Percentiles rank a stretch among this genome's conserved stretches.
These are phyloP conservation scores for Potamarius usumacintae DNA, from an alignment of 2,113 vertebrate species.

Conservation along the genomic window DNA sequence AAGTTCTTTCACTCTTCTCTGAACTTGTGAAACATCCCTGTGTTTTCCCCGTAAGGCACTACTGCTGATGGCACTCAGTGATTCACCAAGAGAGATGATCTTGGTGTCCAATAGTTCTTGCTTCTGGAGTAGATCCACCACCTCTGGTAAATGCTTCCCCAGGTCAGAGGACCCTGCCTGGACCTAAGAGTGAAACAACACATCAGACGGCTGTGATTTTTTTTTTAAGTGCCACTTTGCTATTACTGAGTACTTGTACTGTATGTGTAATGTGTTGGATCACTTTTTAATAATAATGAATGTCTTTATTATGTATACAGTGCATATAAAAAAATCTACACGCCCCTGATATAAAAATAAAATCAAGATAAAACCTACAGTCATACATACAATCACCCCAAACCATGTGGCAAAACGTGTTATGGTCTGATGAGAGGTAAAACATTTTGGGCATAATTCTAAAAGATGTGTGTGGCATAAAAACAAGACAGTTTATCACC, in stretches of 20 bases:
- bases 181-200: constrained; percentile 61
- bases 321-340: background rate
- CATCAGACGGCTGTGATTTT: background rate
- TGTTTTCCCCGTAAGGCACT: constrained; percentile 62
- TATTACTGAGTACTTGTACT: background rate
- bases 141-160: constrained; percentile 81
- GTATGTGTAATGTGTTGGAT: background rate
- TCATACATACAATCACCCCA: background rate
- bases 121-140: constrained; percentile 80
- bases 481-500: background rate
- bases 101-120: constrained; percentile 82
- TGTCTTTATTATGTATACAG: background rate
- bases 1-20: constrained; percentile 75
- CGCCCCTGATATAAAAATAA: background rate
- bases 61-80: constrained; percentile 67
- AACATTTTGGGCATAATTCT: background rate
- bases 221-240: background rate
- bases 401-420: background rate
- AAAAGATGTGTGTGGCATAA: background rate
- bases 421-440: background rate
- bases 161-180: constrained; percentile 71
- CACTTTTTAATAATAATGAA: background rate
- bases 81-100: constrained; percentile 77
- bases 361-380: background rate
- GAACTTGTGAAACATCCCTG: constrained; percentile 66